Conservation (phyloP, 30 jellyfish, hydroid and myxozoan genomes). For the Aurelia sp. region DNA sequence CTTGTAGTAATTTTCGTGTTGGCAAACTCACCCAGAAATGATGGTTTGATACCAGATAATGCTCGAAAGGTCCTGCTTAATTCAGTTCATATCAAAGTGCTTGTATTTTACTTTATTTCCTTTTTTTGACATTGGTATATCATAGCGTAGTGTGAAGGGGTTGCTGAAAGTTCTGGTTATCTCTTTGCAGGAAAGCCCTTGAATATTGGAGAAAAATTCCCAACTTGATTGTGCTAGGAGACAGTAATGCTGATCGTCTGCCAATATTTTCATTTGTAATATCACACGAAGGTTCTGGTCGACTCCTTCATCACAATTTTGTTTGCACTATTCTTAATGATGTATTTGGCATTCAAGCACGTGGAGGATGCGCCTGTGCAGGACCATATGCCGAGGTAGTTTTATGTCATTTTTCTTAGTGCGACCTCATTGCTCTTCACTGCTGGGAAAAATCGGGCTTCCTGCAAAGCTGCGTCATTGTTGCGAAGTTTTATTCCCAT, state of each 20-base stretch:
- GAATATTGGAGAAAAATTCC: slow-evolving; percentile 55
- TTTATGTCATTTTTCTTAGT: background rate
- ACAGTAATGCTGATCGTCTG: slow-evolving; percentile 64
- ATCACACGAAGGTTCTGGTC: slow-evolving; percentile 73
- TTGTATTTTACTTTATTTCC: no score
- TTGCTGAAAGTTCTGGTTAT: background rate
- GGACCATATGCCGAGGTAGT: slow-evolving; percentile 96
- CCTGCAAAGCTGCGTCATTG: no score
- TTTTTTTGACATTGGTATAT: no score
- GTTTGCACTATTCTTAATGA: slow-evolving; percentile 84
- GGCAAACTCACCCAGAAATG: no score
- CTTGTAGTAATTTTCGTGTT: no score
- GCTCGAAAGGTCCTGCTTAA: no score
- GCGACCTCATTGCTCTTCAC: no score
- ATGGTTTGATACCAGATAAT: no score
- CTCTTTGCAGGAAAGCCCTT: slow-evolving; percentile 39
- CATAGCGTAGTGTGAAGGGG: no score
- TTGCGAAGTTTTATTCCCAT: no score
- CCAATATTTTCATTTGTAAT: slow-evolving; percentile 88
- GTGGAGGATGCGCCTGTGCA: slow-evolving; percentile 98
- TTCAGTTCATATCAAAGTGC: no score
- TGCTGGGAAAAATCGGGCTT: no score
- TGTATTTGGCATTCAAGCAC: slow-evolving; percentile 92
- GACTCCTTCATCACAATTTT: slow-evolving; percentile 88
- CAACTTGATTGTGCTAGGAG: slow-evolving; percentile 78